These are phyloP conservation scores for Sinelater perroti DNA, from an alignment of 2,888 invertebrate species.

Conservation along the genomic window DNA sequence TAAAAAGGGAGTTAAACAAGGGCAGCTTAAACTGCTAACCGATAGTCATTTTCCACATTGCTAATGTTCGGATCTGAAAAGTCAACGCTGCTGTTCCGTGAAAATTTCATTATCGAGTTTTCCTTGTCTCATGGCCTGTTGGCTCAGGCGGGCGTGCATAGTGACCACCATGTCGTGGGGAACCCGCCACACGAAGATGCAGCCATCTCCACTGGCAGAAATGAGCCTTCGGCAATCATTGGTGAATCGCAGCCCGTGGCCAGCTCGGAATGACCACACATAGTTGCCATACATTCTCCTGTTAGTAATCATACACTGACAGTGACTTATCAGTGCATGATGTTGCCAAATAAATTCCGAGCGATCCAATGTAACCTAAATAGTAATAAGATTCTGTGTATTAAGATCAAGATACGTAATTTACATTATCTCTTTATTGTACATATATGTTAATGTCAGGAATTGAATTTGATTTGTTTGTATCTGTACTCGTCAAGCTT, in stretches of 20 bases:
- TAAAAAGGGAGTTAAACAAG: too few relatives aligned
- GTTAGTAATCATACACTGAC: constrained; percentile 95
- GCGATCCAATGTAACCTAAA: constrained; percentile 79
- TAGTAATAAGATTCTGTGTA: too few relatives aligned
- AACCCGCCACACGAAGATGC: constrained; percentile 95
- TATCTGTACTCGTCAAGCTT: too few relatives aligned
- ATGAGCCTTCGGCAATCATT: constrained; percentile 90
- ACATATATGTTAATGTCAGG: too few relatives aligned
- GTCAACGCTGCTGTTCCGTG: constrained; percentile 46
- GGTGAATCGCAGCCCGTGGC: constrained; percentile 91
- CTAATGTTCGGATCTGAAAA: constrained; percentile 62
- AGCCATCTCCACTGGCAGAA: constrained; percentile 95
- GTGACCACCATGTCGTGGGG: constrained; percentile 95
- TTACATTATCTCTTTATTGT: too few relatives aligned
- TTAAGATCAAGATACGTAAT: too few relatives aligned
- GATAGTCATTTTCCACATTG: constrained; percentile 66
- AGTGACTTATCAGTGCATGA: constrained; percentile 97
- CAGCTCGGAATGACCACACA: constrained; percentile 95
- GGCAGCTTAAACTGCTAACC: too few relatives aligned
- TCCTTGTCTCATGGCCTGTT: constrained; percentile 82
- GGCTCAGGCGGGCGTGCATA: constrained; percentile 84
- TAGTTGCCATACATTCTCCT: constrained; percentile 94
- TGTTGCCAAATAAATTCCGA: constrained; percentile 91
- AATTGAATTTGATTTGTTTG: too few relatives aligned
- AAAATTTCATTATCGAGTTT: constrained; percentile 61